phyloP scores from a whole-genome alignment of 2,888 invertebrate species.

The Noctua comes region DNA sequence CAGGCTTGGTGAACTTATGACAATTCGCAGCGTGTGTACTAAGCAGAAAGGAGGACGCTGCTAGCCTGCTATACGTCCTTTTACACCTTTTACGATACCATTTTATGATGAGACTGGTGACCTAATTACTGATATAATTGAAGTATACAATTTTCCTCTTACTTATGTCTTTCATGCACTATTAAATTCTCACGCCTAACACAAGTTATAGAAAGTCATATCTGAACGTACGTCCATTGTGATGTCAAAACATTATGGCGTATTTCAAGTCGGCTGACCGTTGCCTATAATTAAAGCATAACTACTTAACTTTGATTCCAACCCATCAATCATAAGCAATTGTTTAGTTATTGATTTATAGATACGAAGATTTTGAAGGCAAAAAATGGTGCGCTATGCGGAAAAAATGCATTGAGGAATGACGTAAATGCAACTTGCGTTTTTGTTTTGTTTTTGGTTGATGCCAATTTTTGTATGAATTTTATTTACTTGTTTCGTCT shows the following conservation, averaged over 20 bases:
- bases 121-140: neutral
- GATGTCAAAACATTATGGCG: constrained; percentile 81
- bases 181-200: constrained; percentile 59
- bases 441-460: constrained; percentile 33
- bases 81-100: neutral
- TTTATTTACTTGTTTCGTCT: neutral
- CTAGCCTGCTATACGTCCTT: too few relatives aligned
- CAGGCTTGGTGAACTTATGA: too few relatives aligned
- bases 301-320: constrained; percentile 75
- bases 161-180: constrained; percentile 11
- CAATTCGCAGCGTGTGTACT: too few relatives aligned
- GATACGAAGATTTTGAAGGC: constrained; percentile 18
- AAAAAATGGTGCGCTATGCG: constrained; percentile 61
- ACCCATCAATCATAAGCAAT: constrained; percentile 73
- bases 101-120: neutral
- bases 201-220: constrained; percentile 59
- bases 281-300: constrained; percentile 77
- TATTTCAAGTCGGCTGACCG: constrained; percentile 69
- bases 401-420: constrained; percentile 56
- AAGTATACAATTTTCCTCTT: constrained; percentile 3
- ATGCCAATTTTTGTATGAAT: constrained; percentile 36
- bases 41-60: neutral
- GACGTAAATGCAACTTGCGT: constrained; percentile 49
- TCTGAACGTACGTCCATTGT: constrained; percentile 68
- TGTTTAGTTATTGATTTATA: constrained; percentile 69